Percentiles rank a stretch among this genome's conserved stretches.
These are phyloP conservation scores for Lasius platythorax DNA, from an alignment of 2,888 invertebrate genomes.

Conservation along the genomic window DNA sequence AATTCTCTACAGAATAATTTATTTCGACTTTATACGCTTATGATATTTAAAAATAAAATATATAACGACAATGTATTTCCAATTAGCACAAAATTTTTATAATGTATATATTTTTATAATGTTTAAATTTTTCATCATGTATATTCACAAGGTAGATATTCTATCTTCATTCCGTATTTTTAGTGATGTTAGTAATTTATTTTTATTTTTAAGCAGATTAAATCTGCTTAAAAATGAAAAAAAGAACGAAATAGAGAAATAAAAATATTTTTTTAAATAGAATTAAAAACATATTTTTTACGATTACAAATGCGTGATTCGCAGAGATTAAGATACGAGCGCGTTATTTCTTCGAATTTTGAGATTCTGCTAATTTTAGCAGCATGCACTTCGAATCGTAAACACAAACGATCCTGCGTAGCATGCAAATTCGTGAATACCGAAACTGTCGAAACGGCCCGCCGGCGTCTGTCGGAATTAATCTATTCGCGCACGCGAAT, in stretches of 20 bases:
- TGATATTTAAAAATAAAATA: background rate
- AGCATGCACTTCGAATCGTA: constrained; percentile 21
- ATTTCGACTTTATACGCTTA: background rate
- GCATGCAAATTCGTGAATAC: constrained; percentile 33
- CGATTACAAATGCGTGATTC: background rate
- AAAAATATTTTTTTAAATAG: background rate
- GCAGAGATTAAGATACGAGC: constrained; percentile 1
- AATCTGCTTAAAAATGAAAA: background rate
- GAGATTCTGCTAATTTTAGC: constrained; percentile 44
- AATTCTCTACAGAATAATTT: background rate
- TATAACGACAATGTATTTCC: background rate
- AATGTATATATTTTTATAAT: too few species aligned
- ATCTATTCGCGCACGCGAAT: constrained; percentile 44
- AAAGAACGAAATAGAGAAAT: background rate
- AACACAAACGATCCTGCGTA: constrained; percentile 30
- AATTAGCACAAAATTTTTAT: constrained; percentile 3
- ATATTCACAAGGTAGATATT: background rate
- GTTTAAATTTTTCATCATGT: background rate
- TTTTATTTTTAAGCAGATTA: background rate
- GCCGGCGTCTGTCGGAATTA: constrained; percentile 30
- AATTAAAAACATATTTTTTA: background rate
- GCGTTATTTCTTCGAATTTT: background rate
- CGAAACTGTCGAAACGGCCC: constrained; percentile 23
- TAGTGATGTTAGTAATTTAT: background rate
- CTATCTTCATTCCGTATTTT: background rate